Percentiles rank a stretch among this genome's conserved stretches.
phyloP scores from a whole-genome alignment of 2,888 invertebrate species.

The Hermaeophaga mercurialis region DNA sequence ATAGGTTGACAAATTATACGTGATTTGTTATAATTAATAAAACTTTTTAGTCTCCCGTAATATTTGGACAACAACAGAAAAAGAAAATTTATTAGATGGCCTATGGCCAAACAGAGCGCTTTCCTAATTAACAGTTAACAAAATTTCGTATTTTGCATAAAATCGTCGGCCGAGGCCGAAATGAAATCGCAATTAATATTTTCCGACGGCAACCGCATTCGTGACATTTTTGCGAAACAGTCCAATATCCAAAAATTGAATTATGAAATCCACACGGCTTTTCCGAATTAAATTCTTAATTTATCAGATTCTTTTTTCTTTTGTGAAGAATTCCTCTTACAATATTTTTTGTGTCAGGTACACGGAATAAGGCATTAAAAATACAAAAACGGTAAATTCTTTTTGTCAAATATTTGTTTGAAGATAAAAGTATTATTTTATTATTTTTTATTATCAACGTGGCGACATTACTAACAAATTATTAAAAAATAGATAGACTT shows the following conservation, averaged over 20 bases:
- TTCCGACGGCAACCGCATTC: slow-evolving; percentile 13
- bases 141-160: slow-evolving; percentile 26
- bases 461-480: no score
- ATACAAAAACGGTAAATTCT: no score
- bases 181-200: slow-evolving; percentile 28
- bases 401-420: no score
- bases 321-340: no score
- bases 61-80: not conserved
- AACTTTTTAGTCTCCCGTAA: not conserved
- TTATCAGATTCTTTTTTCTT: slow-evolving; percentile 7
- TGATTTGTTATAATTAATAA: no score
- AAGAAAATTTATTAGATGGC: not conserved
- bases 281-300: slow-evolving; percentile 19
- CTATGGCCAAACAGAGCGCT: slow-evolving; percentile 1
- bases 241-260: slow-evolving; percentile 21
- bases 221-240: slow-evolving; percentile 30
- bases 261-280: slow-evolving; percentile 18
- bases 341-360: no score
- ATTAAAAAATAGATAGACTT: no score
- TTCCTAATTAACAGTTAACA: slow-evolving; percentile 30
- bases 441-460: no score
- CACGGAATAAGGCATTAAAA: no score
- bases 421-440: no score
- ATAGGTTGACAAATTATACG: no score
- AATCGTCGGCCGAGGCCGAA: slow-evolving; percentile 14